A percentile compares a stretch with the other conserved stretches of the same genome.
Conservation (phyloP, 2,113 vertebrate genomes). For the Syrmaticus mikado region DNA sequence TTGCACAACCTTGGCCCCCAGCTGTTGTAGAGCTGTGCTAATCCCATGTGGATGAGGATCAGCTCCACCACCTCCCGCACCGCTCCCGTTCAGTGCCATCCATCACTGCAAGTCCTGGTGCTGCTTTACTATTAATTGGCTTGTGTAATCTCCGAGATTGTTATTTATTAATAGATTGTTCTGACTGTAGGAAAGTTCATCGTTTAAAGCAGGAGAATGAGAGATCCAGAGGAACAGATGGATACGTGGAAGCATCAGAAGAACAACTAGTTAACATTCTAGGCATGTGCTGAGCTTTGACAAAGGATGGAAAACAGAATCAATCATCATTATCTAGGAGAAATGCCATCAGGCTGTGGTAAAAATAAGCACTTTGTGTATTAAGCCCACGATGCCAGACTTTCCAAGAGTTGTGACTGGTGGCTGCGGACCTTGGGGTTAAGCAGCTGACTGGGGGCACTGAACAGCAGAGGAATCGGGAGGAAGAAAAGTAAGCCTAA, state of each 20-base stretch:
- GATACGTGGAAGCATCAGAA: constrained; percentile 26
- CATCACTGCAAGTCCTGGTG: background rate
- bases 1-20: background rate
- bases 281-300: constrained; percentile 47
- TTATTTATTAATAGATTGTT: constrained; percentile 76
- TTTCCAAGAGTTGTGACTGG: constrained; percentile 24
- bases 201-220: constrained; percentile 60
- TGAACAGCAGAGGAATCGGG: background rate
- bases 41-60: background rate
- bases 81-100: background rate
- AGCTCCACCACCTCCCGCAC: background rate
- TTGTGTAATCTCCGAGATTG: constrained; percentile 42
- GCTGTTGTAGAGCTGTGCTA: background rate
- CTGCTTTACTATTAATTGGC: constrained; percentile 54
- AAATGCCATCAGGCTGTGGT: constrained; percentile 52
- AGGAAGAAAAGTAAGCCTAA: background rate
- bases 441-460: background rate
- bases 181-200: constrained; percentile 50
- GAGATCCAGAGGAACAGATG: constrained; percentile 60
- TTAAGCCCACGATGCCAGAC: background rate
- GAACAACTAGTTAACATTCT: constrained; percentile 65
- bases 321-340: constrained; percentile 61
- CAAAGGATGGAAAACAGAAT: constrained; percentile 69
- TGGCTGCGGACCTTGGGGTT: background rate
- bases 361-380: constrained; percentile 51